A percentile compares a stretch with the other conserved stretches of the same genome.
phyloP scores from a whole-genome alignment of 2,113 vertebrate species.

The Spea bombifrons region DNA sequence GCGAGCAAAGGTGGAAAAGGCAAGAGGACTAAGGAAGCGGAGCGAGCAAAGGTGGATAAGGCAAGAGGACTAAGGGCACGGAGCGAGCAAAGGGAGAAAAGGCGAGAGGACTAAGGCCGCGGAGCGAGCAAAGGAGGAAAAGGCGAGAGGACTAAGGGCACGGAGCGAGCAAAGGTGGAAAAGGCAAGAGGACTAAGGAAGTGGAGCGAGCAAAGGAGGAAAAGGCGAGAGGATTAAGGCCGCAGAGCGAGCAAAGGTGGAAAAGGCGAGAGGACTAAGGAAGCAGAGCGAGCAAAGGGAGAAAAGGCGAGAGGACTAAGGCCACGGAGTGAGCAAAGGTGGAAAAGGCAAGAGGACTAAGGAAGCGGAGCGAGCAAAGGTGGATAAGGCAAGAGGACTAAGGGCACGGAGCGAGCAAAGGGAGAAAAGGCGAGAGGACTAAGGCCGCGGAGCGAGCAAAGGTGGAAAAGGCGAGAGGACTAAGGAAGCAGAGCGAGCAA shows the following conservation, averaged over 20 bases:
- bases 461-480: not conserved
- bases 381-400: too few species aligned
- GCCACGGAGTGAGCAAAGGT: not conserved
- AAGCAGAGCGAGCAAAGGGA: not conserved
- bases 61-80: not conserved
- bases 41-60: not conserved
- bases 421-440: not conserved
- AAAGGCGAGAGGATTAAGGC: not conserved
- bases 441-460: too few species aligned
- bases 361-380: not conserved
- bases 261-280: not conserved
- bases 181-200: not conserved
- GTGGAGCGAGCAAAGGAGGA: not conserved
- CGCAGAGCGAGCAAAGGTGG: not conserved
- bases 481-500: not conserved
- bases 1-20: not conserved
- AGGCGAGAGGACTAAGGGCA: too few species aligned
- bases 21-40: not conserved
- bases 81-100: not conserved
- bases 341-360: not conserved
- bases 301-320: not conserved
- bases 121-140: not conserved
- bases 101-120: not conserved
- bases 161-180: not conserved
- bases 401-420: not conserved